These are phyloP conservation scores for Syrmaticus mikado DNA, from an alignment of 2,113 vertebrate species.

Conservation along the genomic window DNA sequence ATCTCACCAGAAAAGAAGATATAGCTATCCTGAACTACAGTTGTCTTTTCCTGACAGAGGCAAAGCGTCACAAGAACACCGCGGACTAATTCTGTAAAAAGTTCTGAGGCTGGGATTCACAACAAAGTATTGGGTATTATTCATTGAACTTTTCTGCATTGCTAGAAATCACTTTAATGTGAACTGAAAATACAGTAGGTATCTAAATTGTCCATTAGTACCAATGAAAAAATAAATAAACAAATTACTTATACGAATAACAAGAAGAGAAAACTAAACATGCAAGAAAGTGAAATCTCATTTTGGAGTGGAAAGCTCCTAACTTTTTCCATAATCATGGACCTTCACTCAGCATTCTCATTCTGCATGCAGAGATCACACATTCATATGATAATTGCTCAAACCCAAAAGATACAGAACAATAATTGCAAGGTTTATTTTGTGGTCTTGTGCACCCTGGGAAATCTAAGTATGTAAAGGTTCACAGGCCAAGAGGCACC, in stretches of 20 bases:
- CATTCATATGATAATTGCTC: constrained; percentile 53
- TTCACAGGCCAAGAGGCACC: constrained; percentile 27
- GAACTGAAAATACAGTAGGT: constrained; percentile 15
- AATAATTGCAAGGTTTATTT: constrained; percentile 49
- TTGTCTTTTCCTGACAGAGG: neutral
- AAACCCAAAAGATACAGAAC: constrained; percentile 49
- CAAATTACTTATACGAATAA: neutral
- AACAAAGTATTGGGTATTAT: constrained; percentile 38
- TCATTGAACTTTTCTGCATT: constrained; percentile 38
- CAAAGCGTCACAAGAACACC: constrained; percentile 13
- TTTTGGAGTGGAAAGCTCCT: neutral
- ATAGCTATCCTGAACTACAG: neutral
- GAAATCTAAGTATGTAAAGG: constrained; percentile 14
- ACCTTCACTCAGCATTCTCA: neutral
- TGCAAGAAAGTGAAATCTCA: neutral
- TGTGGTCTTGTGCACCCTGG: constrained; percentile 21
- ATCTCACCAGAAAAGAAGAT: neutral
- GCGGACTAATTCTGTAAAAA: constrained; percentile 23
- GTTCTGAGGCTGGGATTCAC: constrained; percentile 24
- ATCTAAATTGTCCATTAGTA: constrained; percentile 21
- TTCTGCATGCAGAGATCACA: constrained; percentile 7
- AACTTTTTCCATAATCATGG: constrained; percentile 15
- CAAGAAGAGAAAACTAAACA: neutral
- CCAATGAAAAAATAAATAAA: neutral
- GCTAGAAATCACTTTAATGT: constrained; percentile 47